Evolutionary conservation across 2,888 invertebrate species (phyloP).

Genomic region (Drosophila lutescens): DNA sequence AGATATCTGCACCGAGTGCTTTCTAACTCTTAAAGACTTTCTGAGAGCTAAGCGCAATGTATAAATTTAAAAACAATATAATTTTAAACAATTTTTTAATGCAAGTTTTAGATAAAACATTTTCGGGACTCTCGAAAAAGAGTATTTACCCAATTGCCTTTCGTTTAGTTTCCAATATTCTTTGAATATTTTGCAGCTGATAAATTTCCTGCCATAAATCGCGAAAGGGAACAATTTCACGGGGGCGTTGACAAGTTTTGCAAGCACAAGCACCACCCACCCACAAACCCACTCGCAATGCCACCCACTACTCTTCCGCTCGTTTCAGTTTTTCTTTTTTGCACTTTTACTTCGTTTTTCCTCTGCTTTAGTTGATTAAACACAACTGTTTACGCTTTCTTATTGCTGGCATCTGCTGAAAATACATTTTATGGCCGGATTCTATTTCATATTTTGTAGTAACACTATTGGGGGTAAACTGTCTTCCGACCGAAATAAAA

Average conservation of each 20-base stretch:
- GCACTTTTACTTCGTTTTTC: conserved; percentile 23
- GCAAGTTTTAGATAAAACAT: too few relatives aligned
- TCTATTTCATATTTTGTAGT: too few relatives aligned
- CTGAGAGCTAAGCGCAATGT: too few relatives aligned
- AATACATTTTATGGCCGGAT: conserved; percentile 44
- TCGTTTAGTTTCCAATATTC: background rate
- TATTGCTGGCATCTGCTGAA: conserved; percentile 37
- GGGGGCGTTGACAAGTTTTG: too few relatives aligned
- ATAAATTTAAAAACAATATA: too few relatives aligned
- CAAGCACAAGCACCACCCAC: conserved; percentile 19
- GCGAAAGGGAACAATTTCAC: conserved; percentile 26
- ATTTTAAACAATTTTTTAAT: too few relatives aligned
- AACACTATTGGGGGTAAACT: too few relatives aligned
- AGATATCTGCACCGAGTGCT: too few relatives aligned
- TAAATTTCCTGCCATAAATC: conserved; percentile 66
- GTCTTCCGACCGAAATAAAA: too few relatives aligned
- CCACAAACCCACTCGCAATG: background rate
- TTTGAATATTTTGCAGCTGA: conserved; percentile 52
- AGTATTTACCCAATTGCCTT: background rate
- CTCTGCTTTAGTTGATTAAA: conserved; percentile 72
- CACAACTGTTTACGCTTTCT: conserved; percentile 63
- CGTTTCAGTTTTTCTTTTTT: conserved; percentile 9
- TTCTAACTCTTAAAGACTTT: too few relatives aligned
- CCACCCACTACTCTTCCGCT: conserved; percentile 2
- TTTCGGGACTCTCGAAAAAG: background rate